These are phyloP conservation scores for Melieria crassipennis DNA, from an alignment of 2,888 invertebrate species.

Conservation along the genomic window DNA sequence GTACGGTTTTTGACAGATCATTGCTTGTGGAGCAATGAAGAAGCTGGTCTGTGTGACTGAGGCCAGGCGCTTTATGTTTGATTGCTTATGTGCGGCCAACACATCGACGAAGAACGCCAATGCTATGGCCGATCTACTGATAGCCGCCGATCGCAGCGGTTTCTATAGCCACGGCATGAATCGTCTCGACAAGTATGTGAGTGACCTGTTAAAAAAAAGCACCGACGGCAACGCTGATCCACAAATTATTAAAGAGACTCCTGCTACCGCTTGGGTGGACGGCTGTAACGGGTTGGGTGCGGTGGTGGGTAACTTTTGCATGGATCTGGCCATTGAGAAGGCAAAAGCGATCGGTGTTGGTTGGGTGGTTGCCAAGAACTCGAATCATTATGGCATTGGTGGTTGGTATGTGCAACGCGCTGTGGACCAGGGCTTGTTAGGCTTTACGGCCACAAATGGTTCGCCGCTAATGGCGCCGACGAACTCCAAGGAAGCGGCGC, in stretches of 20 bases:
- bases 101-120: constrained; percentile 71
- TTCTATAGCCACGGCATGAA: constrained; percentile 91
- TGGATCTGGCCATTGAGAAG: constrained; percentile 84
- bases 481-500: constrained; percentile 75
- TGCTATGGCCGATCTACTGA: constrained; percentile 75
- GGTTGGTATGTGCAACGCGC: constrained; percentile 85
- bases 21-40: too few species aligned
- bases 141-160: constrained; percentile 81
- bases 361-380: constrained; percentile 83
- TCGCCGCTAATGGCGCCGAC: constrained; percentile 91
- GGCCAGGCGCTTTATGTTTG: constrained; percentile 70
- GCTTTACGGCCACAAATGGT: constrained; percentile 91
- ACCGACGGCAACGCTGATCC: constrained; percentile 75
- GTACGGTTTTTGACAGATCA: too few species aligned
- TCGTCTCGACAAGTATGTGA: constrained; percentile 81
- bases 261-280: constrained; percentile 79
- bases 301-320: constrained; percentile 80
- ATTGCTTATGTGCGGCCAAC: constrained; percentile 75
- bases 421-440: constrained; percentile 77
- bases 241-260: constrained; percentile 74
- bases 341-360: constrained; percentile 83
- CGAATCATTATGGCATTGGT: constrained; percentile 91
- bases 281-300: constrained; percentile 84
- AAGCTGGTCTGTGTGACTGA: constrained; percentile 61
- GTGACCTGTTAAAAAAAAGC: constrained; percentile 75